Base-by-base conservation (phyloP, 2,888 invertebrate species). In the Taphrorychus bicolor region DNA sequence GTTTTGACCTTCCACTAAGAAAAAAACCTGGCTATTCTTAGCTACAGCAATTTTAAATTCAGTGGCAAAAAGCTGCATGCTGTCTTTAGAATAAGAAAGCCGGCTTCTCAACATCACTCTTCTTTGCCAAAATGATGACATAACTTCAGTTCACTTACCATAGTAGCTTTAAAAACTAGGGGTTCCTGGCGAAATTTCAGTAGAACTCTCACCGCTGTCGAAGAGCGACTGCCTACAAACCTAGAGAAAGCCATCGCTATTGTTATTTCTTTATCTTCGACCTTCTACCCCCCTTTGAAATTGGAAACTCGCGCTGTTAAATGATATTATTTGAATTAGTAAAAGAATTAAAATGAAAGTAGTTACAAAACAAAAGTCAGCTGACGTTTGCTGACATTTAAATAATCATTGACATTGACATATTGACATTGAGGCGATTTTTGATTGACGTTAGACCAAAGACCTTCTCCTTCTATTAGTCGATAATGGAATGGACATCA, bases 61-160 rank as follows among this genome's bases (percentile, higher is more conserved):
- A n/a, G n/a, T n/a, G n/a, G n/a, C n/a, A n/a, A n/a, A n/a, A n/a
- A n/a, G n/a, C n/a, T n/a, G n/a, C n/a, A n/a, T n/a, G n/a, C n/a
- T n/a, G n/a, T n/a, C n/a, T n/a, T n/a, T n/a, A n/a, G n/a, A n/a
- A n/a, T n/a, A 52, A 52, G 16, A 17, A 52, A 21, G 5, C 11
- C 32, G 23, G 23, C 9, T 5, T 14, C 24, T 2, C 9, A 45
- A 7, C 45, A 5, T 14, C 14, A 45, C 11, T 11, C 2, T 17
- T 5, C 14, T 32, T 32, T 7, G 9, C 24, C 40, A 60, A 62
- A 67, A 40, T 74, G 75, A 77, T 79, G 78, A 79, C 78, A 79
- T 79, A 79, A 69, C 66, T 17, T 53, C 21, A 1, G n/a, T n/a
- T n/a, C n/a, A 78, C 78, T 73, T 76, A 79, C 79, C 79, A 78